Percentiles rank a stretch among this genome's conserved stretches.
Evolutionary conservation across 2,888 invertebrate genomes (phyloP).

Genomic region (Stenolophus ochropezus): DNA sequence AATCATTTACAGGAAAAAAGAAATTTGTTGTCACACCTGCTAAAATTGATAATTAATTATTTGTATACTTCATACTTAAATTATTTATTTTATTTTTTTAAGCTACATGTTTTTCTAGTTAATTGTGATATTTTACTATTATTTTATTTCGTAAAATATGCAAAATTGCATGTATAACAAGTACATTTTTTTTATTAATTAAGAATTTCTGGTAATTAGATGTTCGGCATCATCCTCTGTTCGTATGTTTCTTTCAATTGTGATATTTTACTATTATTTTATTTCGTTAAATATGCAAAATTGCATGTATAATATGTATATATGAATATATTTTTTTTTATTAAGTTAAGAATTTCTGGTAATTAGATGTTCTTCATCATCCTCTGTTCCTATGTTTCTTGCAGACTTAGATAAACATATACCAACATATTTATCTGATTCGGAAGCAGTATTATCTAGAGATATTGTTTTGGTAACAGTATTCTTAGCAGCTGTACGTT

Average conservation of each 20-base stretch:
- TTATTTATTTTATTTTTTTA: no score
- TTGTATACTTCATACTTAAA: no score
- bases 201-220: not conserved
- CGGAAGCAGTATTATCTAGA: not conserved
- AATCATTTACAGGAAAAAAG: conserved; percentile 18
- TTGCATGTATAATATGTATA: no score
- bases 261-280: no score
- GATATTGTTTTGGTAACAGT: conserved; percentile 22
- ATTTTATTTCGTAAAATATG: no score
- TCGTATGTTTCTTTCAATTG: not conserved
- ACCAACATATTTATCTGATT: not conserved
- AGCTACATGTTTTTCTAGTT: no score
- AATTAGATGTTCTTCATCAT: conserved; percentile 33
- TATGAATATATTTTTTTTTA: not conserved
- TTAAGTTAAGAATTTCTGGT: not conserved
- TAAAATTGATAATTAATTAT: conserved; percentile 35
- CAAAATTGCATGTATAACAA: no score
- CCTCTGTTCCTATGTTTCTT: not conserved
- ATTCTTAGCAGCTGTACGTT: conserved; percentile 17
- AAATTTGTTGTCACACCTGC: conserved; percentile 53
- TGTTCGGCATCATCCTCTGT: conserved; percentile 10
- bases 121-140: no score
- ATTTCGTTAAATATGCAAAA: no score
- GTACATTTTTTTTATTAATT: not conserved
- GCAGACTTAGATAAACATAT: not conserved